Percentiles rank a stretch among this genome's conserved stretches.
Evolutionary conservation across 2,797 vertebrate genomes (phyloP).

Genomic region (Sylvia borin): DNA sequence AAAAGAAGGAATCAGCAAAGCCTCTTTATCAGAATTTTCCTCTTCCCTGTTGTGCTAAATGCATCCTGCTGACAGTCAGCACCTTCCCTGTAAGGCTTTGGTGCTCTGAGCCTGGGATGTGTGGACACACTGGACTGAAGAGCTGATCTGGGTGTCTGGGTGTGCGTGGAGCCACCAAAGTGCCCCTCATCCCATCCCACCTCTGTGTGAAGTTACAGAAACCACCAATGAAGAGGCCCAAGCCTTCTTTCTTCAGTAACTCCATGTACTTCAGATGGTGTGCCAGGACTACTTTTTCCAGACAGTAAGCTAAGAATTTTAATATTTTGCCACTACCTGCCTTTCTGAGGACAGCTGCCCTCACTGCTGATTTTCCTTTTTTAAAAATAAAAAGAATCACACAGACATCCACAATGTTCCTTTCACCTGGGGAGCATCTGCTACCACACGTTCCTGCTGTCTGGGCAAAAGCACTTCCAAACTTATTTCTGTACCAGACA

Average conservation of each 20-base stretch:
- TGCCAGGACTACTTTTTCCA: not conserved
- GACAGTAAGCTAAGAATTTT: not conserved
- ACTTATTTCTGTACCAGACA: not conserved
- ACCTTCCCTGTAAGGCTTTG: not conserved
- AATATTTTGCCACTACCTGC: not conserved
- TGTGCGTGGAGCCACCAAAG: not conserved
- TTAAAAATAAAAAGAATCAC: conserved; percentile 1
- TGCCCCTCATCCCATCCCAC: not conserved
- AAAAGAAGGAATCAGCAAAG: not conserved
- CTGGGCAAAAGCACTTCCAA: not conserved
- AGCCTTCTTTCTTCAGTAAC: not conserved
- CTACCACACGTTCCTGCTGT: not conserved
- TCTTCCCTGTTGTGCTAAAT: not conserved
- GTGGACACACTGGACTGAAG: not conserved
- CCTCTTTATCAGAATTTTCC: not conserved
- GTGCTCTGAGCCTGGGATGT: not conserved
- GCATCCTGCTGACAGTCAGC: not conserved
- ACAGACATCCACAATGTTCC: not conserved
- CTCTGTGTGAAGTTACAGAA: not conserved
- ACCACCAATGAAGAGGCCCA: not conserved
- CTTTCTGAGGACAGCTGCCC: not conserved
- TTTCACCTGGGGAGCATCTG: not conserved
- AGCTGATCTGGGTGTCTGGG: not conserved
- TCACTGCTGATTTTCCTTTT: not conserved
- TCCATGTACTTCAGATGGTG: not conserved